These are phyloP conservation scores for Megaleporinus macrocephalus DNA, from an alignment of 2,113 vertebrate genomes.

Conservation along the genomic window DNA sequence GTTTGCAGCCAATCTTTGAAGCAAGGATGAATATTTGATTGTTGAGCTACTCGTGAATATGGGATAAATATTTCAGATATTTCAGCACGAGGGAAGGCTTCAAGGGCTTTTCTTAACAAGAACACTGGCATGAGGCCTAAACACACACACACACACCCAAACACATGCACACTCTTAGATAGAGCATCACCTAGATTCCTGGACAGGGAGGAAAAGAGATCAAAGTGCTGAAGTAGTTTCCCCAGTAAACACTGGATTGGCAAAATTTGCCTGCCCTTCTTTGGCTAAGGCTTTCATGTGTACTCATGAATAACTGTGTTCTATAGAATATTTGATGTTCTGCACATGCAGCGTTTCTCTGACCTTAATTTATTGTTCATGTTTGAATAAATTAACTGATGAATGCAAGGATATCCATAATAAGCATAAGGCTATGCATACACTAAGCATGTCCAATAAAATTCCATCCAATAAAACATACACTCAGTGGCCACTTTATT, in stretches of 20 bases:
- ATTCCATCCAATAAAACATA: too few species aligned
- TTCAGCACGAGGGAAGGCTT: slow-evolving; percentile 43
- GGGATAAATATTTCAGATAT: slow-evolving; percentile 74
- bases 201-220: slow-evolving; percentile 26
- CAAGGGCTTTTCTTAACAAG: slow-evolving; percentile 49
- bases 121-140: slow-evolving; percentile 36
- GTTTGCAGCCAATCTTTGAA: slow-evolving; percentile 62
- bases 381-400: background rate
- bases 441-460: too few species aligned
- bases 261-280: slow-evolving; percentile 46
- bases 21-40: slow-evolving; percentile 70
- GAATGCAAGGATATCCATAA: background rate
- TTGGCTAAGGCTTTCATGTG: background rate
- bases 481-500: background rate
- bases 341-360: background rate
- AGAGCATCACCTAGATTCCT: slow-evolving; percentile 22
- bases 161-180: slow-evolving; percentile 24
- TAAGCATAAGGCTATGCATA: background rate
- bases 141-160: slow-evolving; percentile 31
- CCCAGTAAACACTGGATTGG: slow-evolving; percentile 36
- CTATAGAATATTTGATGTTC: background rate
- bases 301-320: background rate
- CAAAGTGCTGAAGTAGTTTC: slow-evolving; percentile 37
- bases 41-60: slow-evolving; percentile 50
- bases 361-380: background rate